Evolutionary conservation across 2,113 vertebrate genomes (phyloP).

Genomic region (Narcine bancroftii): DNA sequence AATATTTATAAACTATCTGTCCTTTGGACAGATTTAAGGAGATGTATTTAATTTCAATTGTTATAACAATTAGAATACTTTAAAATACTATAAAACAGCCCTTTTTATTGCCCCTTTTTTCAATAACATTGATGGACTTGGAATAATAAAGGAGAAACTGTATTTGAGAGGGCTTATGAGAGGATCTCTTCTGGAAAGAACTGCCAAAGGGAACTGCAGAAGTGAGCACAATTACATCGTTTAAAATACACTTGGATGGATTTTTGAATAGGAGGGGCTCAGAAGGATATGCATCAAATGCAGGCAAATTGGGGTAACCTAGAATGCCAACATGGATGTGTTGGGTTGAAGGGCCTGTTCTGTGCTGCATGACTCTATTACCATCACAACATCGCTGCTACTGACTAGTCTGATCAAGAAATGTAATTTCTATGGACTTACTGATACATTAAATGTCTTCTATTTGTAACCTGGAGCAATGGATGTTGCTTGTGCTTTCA

Average conservation of each 20-base stretch:
- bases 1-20: background rate
- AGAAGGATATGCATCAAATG: too few species aligned
- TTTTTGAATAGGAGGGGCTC: too few species aligned
- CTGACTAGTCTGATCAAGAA: background rate
- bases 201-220: too few species aligned
- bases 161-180: background rate
- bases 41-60: background rate
- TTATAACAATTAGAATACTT: background rate
- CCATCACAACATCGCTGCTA: background rate
- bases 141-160: background rate
- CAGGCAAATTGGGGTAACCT: too few species aligned
- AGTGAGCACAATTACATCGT: too few species aligned
- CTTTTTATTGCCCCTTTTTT: too few species aligned
- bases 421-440: too few species aligned
- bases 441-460: too few species aligned
- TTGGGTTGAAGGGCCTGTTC: too few species aligned
- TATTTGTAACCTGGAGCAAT: background rate
- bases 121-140: background rate
- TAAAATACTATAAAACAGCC: background rate
- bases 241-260: too few species aligned
- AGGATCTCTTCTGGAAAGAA: background rate
- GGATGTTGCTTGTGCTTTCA: background rate
- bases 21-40: too few species aligned
- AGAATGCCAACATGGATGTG: too few species aligned
- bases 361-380: background rate